Evolutionary conservation across 2,888 invertebrate genomes (phyloP), one percentile per base, ranked within the genome.

Genomic region (Epirrhoe tristata): DNA sequence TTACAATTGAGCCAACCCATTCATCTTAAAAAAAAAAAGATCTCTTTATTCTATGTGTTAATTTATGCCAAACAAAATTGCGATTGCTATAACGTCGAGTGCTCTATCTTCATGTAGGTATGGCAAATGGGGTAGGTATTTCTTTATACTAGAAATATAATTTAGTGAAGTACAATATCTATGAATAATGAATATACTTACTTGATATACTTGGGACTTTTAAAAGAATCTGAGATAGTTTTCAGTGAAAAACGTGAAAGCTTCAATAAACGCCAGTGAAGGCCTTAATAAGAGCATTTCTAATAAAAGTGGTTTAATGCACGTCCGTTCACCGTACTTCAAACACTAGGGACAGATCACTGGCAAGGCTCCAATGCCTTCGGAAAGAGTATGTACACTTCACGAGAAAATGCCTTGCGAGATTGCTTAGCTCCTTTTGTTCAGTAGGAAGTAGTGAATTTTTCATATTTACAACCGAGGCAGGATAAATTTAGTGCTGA

Each of bases 281-380:
- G 65, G 71, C 77, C 76, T 79, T 77, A 80, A 80, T 82, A 81
- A 80, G 82, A 82, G 76, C 74, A 77, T 80, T 77, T 79, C 76
- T 81, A 83, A 85, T 83, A 85, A 82, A 84, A 84, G 76, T 74
- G 77, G 78, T 80, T 80, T 81, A 81, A 85, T 84, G 80, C 81
- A 80, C 79, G 84, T 81, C 77, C 77, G 76, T 70, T 73, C 71
- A 48, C 61, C 69, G 72, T 71, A 73, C 81, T 83, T 84, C 84
- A 84, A 81, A 81, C 79, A 79, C 78, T 79, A 76, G 77, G 76
- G 83, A 82, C 80, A 81, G 80, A 79, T 81, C 78, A 77, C 78
- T 87, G 87, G 86, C 87, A 80, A 50, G 16, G 72, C 66, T 83
- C 86, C 86, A 86, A 71, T 63, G 63, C 58, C 61, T 54, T 64